phyloP scores from a whole-genome alignment of 2,888 invertebrate species.

The Trichogramma dendrolimi region DNA sequence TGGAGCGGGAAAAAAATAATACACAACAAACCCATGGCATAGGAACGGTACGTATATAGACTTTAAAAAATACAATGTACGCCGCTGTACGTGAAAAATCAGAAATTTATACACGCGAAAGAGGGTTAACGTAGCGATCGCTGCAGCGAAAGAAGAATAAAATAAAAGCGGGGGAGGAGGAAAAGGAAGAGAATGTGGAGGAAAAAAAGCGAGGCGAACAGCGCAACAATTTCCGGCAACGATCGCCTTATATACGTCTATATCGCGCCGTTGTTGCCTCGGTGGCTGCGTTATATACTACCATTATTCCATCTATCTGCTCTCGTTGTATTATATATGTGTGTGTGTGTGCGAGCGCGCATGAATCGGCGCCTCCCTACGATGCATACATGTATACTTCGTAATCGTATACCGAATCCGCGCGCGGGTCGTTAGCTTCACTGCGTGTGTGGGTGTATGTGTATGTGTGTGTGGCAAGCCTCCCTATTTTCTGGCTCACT shows the following conservation, averaged over 20 bases:
- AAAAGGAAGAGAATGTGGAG: background rate
- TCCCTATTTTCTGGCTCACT: no score
- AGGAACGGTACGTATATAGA: no score
- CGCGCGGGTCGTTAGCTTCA: slow-evolving; percentile 24
- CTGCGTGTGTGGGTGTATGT: background rate
- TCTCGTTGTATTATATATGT: background rate
- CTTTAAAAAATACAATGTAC: no score
- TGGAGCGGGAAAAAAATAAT: no score
- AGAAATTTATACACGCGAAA: no score
- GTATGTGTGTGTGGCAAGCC: no score
- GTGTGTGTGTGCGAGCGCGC: background rate
- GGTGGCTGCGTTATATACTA: no score
- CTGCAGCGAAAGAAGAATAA: slow-evolving; percentile 9
- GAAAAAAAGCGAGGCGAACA: background rate
- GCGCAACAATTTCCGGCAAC: slow-evolving; percentile 22
- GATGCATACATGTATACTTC: no score
- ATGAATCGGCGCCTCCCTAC: slow-evolving; percentile 18
- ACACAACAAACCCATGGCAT: no score
- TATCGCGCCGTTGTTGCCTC: background rate
- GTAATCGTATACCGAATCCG: slow-evolving; percentile 2
- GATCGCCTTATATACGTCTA: slow-evolving; percentile 8
- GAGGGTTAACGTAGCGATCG: no score
- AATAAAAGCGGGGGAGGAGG: slow-evolving; percentile 1
- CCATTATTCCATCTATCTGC: background rate
- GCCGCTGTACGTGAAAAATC: no score